Base-by-base conservation (phyloP, 2,797 vertebrate species). In the Mionectes olivaceus region DNA sequence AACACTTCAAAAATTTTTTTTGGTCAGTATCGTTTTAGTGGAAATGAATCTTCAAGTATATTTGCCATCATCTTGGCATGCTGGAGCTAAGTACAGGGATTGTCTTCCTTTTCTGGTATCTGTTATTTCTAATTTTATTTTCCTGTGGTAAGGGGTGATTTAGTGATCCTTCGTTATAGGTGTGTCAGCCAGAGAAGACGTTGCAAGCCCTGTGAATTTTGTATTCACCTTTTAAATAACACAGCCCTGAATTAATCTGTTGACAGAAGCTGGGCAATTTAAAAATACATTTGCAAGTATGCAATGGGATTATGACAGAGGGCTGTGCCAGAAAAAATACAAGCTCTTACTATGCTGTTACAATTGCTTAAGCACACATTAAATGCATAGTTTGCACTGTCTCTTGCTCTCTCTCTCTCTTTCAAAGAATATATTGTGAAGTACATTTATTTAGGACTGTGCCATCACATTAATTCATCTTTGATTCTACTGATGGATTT, bases 221-320 rank as follows among this genome's bases (percentile, higher is more conserved):
- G 49, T 28, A 19, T 84, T 93, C 78, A 64, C 41, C n/a, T 83
- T 91, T 69, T 90, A 41, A 89, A 55, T 91, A 91, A 67, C 79
- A 53, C 15, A 53, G 67, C 30, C 56, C 32, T 94, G 83, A 92
- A 89, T 86, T 46, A 90, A 75, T 93, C 86, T 91, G 93, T 96
- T 96, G 90, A 89, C 74, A 91, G 83, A 94, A 87, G 32, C 81
- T 49, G 46, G 83, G 78, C 83, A 90, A 94, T 90, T 93, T 96
- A 92, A 94, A 93, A 96, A 94, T 86, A 87, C 35, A 63, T 93
- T 87, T 96, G 64, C 83, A 96, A 90, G 47, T 81, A 88, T 94
- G 86, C 81, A 86, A 94, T 80, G 50, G 65, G 77, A 94, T 96
- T 96, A 91, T 64, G 56, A 77, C 37, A 83, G 74, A 85, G 32